phyloP scores from a whole-genome alignment of 2,113 vertebrate genomes.

The Apaloderma vittatum region DNA sequence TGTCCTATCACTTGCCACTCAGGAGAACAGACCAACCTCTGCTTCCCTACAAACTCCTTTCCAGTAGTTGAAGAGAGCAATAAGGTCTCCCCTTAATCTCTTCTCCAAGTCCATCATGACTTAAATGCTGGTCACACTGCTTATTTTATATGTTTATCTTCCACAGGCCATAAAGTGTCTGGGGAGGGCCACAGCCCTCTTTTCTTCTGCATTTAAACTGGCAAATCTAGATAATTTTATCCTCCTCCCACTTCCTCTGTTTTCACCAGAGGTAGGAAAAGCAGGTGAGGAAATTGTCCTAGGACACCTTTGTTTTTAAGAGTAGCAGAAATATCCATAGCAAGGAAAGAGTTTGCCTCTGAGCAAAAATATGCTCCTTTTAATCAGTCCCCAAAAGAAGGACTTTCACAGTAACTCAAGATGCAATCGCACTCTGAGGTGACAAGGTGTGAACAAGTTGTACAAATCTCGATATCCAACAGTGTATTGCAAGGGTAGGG shows the following conservation, averaged over 20 bases:
- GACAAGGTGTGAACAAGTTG: slow-evolving; percentile 26
- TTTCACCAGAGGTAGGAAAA: background rate
- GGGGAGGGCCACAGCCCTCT: background rate
- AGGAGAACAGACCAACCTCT: too few species aligned
- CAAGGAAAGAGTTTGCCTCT: background rate
- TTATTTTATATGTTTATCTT: background rate
- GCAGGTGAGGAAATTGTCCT: background rate
- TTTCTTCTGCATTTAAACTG: background rate
- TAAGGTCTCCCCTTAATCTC: too few species aligned
- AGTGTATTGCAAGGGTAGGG: background rate
- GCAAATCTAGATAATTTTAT: background rate
- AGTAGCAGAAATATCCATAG: background rate
- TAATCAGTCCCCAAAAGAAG: background rate
- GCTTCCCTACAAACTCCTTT: too few species aligned
- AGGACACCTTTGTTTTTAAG: background rate
- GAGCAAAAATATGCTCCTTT: background rate
- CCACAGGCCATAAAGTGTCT: background rate
- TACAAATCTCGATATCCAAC: background rate
- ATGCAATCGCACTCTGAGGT: background rate
- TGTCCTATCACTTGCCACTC: too few species aligned
- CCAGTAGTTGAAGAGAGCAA: too few species aligned
- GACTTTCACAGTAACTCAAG: slow-evolving; percentile 32
- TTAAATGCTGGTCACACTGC: background rate
- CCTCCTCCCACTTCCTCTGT: background rate
- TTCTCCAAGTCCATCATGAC: background rate